Percentiles rank a stretch among this genome's conserved stretches.
These are phyloP conservation scores for Sinonovacula constricta DNA, from an alignment of 1,140 invertebrate genomes.

Conservation along the genomic window DNA sequence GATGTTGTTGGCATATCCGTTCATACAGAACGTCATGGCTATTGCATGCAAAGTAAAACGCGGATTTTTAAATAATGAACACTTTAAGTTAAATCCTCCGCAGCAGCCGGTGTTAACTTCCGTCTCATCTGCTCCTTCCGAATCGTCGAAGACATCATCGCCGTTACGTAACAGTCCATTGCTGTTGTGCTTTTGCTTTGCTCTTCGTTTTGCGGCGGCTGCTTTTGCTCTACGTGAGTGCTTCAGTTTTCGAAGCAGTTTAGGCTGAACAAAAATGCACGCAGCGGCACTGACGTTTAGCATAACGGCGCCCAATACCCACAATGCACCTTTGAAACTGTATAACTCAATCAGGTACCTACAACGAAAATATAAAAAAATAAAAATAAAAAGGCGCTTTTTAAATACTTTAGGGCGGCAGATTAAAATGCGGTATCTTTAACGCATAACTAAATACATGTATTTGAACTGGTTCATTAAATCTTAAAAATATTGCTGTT, in stretches of 20 bases:
- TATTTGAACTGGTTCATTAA: too few species aligned
- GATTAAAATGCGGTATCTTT: too few species aligned
- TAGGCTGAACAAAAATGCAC: slow-evolving; percentile 36
- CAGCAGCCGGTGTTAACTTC: background rate
- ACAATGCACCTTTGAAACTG: slow-evolving; percentile 15
- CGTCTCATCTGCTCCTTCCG: background rate
- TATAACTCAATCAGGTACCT: slow-evolving; percentile 37
- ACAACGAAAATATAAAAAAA: background rate
- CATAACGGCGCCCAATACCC: slow-evolving; percentile 11
- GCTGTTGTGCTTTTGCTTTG: background rate
- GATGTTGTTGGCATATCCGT: slow-evolving; percentile 35
- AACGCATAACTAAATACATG: too few species aligned
- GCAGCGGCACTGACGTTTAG: slow-evolving; percentile 41
- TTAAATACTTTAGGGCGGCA: too few species aligned
- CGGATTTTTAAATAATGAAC: slow-evolving; percentile 46
- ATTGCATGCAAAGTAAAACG: slow-evolving; percentile 41
- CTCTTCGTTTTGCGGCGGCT: background rate
- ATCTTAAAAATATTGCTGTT: too few species aligned
- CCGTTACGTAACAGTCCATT: slow-evolving; percentile 32
- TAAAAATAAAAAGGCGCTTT: too few species aligned
- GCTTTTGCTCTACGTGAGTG: background rate
- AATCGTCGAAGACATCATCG: background rate
- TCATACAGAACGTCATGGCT: slow-evolving; percentile 46
- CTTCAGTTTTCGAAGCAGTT: slow-evolving; percentile 14
- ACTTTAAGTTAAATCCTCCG: slow-evolving; percentile 27